Evolutionary conservation across 2,797 vertebrate species (phyloP).

Genomic region (Chaetodon trifasciatus): DNA sequence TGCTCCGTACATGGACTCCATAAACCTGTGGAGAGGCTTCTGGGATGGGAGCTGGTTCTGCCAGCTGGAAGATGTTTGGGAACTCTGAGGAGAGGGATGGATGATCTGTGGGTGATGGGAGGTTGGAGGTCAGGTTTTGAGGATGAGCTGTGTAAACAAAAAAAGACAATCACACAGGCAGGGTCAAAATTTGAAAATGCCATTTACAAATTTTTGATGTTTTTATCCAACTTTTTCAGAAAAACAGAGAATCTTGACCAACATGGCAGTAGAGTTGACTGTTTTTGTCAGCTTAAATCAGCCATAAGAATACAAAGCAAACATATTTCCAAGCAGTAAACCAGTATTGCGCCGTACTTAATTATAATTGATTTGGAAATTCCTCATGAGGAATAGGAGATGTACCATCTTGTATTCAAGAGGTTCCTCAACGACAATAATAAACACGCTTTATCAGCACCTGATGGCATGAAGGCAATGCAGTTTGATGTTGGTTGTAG

Average conservation of each 20-base stretch:
- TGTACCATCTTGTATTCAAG: too few species aligned
- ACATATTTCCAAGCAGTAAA: background rate
- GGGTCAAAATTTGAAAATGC: background rate
- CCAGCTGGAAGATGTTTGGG: constrained; percentile 64
- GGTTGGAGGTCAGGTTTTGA: constrained; percentile 30
- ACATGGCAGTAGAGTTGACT: background rate
- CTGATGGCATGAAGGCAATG: too few species aligned
- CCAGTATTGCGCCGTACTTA: background rate
- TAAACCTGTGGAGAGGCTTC: constrained; percentile 53
- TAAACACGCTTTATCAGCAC: too few species aligned
- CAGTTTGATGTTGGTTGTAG: too few species aligned
- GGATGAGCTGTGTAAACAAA: constrained; percentile 45
- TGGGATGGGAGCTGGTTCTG: constrained; percentile 49
- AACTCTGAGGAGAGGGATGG: constrained; percentile 64
- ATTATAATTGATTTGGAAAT: too few species aligned
- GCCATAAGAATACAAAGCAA: background rate
- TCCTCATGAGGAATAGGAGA: too few species aligned
- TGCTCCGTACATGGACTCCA: constrained; percentile 56
- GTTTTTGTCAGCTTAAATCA: background rate
- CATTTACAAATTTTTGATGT: background rate
- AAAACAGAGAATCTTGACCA: background rate
- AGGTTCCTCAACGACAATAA: too few species aligned
- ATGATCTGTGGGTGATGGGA: constrained; percentile 30
- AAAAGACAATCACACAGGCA: background rate
- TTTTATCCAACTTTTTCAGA: background rate